Conservation (phyloP, 2,888 invertebrate genomes). For the Monopis laevigella region DNA sequence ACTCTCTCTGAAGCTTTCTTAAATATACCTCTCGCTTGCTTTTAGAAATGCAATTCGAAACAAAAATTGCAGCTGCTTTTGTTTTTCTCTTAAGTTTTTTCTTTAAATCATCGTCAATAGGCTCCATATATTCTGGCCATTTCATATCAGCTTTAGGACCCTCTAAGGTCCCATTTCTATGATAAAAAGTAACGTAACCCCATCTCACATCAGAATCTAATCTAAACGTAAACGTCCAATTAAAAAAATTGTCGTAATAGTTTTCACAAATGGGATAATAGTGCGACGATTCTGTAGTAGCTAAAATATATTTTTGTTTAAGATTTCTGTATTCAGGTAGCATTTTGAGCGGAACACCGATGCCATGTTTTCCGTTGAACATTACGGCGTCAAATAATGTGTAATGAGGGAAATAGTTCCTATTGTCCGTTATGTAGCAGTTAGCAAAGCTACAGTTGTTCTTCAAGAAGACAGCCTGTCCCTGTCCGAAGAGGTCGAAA, state of each 20-base stretch:
- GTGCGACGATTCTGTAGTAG: constrained; percentile 33
- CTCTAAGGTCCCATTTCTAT: constrained; percentile 25
- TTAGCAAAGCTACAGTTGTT: constrained; percentile 42
- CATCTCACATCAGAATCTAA: constrained; percentile 42
- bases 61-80: constrained; percentile 39
- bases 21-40: constrained; percentile 1
- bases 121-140: constrained; percentile 15
- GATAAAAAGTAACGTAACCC: constrained; percentile 42
- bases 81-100: constrained; percentile 27
- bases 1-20: not conserved
- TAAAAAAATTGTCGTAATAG: constrained; percentile 39
- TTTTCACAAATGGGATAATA: constrained; percentile 34
- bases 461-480: constrained; percentile 37
- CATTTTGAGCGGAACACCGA: not conserved
- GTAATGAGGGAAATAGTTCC: constrained; percentile 24
- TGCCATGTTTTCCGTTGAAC: not conserved
- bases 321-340: constrained; percentile 30
- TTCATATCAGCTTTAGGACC: constrained; percentile 20
- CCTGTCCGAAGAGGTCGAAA: constrained; percentile 33
- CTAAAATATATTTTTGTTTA: constrained; percentile 45
- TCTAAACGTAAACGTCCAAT: constrained; percentile 58
- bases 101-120: constrained; percentile 21
- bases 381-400: not conserved
- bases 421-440: constrained; percentile 41
- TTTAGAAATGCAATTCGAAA: constrained; percentile 25